phyloP scores from a whole-genome alignment of 2,113 vertebrate species.

The Falcunculus frontatus region DNA sequence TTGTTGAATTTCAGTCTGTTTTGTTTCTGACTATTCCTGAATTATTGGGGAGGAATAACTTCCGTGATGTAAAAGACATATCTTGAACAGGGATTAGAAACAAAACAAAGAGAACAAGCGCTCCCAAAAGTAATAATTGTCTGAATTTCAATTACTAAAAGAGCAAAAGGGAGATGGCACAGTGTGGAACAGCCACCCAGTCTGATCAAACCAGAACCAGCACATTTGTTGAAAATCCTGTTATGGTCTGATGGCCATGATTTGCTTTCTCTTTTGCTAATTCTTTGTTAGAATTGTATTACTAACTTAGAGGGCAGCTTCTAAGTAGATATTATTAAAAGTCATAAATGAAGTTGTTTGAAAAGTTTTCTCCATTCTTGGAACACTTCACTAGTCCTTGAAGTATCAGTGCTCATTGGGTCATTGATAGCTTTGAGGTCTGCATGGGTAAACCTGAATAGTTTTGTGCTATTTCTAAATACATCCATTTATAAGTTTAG shows the following conservation, averaged over 20 bases:
- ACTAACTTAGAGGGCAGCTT: background rate
- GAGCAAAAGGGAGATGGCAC: background rate
- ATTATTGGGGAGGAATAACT: slow-evolving; percentile 49
- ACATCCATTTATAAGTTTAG: background rate
- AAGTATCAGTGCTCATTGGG: background rate
- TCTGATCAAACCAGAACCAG: background rate
- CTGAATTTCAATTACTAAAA: background rate
- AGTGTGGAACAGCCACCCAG: background rate
- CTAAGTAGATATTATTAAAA: background rate
- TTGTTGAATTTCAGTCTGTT: slow-evolving; percentile 61
- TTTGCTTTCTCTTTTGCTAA: background rate
- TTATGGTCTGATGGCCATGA: background rate
- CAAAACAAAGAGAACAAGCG: background rate
- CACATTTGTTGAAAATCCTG: background rate
- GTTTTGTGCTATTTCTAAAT: background rate
- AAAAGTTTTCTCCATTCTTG: background rate
- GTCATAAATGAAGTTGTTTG: background rate
- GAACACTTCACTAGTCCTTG: background rate
- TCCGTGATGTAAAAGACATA: background rate
- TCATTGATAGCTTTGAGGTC: background rate
- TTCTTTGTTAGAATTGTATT: background rate
- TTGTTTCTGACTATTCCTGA: slow-evolving; percentile 28
- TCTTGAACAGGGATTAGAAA: slow-evolving; percentile 22
- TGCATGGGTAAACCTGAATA: background rate
- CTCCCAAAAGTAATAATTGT: background rate